Base-by-base conservation (phyloP, 2,888 invertebrate genomes). In the Agrotis segetum region DNA sequence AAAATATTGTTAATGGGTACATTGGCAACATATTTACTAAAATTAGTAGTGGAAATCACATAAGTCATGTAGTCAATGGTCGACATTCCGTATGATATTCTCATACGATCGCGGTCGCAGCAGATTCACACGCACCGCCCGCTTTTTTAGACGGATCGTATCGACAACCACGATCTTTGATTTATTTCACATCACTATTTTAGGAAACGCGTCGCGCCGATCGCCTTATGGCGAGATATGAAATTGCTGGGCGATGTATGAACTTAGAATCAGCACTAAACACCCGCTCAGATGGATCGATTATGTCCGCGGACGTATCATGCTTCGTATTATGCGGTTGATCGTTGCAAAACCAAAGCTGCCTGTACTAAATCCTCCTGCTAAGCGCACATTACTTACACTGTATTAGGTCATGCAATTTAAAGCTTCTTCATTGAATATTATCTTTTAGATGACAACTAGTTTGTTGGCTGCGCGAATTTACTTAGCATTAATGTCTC, bases 141-240 rank as follows among this genome's bases (percentile, higher is more conserved):
- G 80, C 83, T 93, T 95, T 95, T 95, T 95, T 92, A 90, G 88
- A 87, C 85, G 79, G 72, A 82, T 83, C 84, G 86, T 93, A 95
- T 93, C 94, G 93, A 93, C 90, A 91, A 88, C 87, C 87, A 89
- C 86, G 88, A 92, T 93, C 93, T 91, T 88, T 93, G 95, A 96
- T 95, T 94, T 95, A 95, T 95, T 94, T 95, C 93, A 93, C 92
- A 95, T 92, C 93, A 93, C 96, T 96, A 92, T 94, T 96, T 96
- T 96, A 96, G 96, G 96, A 94, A 95, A 93, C 93, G 87, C 86
- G 95, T 92, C 92, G 92, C 92, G 92, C 83, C 91, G 86, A 87
- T 88, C 90, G 90, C 90, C 90, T 90, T 95, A 95, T 90, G 92
- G 91, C 91, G 86, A 90, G 94, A 93, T 95, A 94, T 95, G 94